phyloP scores from a whole-genome alignment of 2,797 vertebrate genomes.

The Salmo trutta region DNA sequence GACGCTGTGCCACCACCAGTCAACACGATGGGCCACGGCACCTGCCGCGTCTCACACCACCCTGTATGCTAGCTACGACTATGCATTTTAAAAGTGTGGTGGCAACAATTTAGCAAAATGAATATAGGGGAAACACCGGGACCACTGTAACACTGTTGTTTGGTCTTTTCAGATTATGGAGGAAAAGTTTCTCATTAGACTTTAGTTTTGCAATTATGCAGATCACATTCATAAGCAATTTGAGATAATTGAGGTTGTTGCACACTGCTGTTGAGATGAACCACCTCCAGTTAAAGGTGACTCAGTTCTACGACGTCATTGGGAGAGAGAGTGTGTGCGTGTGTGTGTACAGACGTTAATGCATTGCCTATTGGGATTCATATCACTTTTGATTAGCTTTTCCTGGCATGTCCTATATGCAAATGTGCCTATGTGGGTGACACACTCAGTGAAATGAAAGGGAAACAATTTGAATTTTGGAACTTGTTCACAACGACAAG shows the following conservation, averaged over 20 bases:
- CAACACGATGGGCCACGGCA: neutral
- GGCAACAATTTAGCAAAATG: no score
- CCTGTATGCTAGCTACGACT: neutral
- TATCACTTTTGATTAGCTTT: neutral
- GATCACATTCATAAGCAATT: slow-evolving; percentile 19
- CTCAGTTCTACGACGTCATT: slow-evolving; percentile 49
- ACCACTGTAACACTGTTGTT: neutral
- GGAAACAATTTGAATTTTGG: neutral
- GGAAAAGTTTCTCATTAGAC: neutral
- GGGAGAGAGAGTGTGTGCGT: neutral
- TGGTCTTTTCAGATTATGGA: neutral
- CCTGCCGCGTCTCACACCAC: neutral
- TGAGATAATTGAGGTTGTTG: slow-evolving; percentile 49
- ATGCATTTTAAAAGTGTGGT: no score
- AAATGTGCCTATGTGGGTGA: neutral
- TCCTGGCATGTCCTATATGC: neutral
- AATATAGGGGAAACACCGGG: no score
- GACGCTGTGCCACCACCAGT: neutral
- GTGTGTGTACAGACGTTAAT: neutral
- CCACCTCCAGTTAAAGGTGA: slow-evolving; percentile 59
- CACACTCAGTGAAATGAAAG: neutral
- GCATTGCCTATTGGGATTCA: neutral
- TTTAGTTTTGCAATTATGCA: neutral
- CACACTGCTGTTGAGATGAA: slow-evolving; percentile 38
- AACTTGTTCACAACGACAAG: neutral